Conservation (phyloP, 92 coral and sea anemone genomes). For the Meandrina meandrites region DNA sequence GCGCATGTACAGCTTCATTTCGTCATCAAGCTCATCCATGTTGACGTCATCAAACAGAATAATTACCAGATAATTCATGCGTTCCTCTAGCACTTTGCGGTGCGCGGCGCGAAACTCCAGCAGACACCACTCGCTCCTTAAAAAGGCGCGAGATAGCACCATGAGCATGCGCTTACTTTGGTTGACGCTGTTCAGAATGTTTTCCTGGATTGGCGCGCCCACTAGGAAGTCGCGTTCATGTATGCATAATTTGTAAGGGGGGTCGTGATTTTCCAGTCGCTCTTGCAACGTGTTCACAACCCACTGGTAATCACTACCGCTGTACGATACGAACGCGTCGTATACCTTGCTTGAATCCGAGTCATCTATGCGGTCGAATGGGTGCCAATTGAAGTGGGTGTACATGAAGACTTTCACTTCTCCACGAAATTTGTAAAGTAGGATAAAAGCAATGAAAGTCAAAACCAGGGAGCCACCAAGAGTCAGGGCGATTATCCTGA, state of each 20-base stretch:
- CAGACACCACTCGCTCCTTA: constrained; percentile 84
- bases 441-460: background rate
- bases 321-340: constrained; percentile 82
- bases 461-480: constrained; percentile 6
- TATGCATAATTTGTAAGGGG: constrained; percentile 70
- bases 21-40: constrained; percentile 61
- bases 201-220: constrained; percentile 72
- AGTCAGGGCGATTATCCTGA: constrained; percentile 9
- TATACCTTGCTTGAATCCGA: constrained; percentile 69
- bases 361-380: constrained; percentile 81
- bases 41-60: constrained; percentile 73
- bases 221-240: constrained; percentile 78
- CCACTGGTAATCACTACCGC: constrained; percentile 63
- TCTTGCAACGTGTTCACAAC: constrained; percentile 53
- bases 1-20: constrained; percentile 67
- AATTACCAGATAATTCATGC: constrained; percentile 67
- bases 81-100: constrained; percentile 65
- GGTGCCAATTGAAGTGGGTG: constrained; percentile 83
- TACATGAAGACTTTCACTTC: constrained; percentile 71
- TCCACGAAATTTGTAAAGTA: constrained; percentile 50
- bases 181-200: constrained; percentile 71
- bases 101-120: constrained; percentile 85
- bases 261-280: constrained; percentile 60
- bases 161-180: constrained; percentile 75
- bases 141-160: constrained; percentile 72